Base-by-base conservation (phyloP, 2,888 invertebrate species). In the Drosophila conformis region DNA sequence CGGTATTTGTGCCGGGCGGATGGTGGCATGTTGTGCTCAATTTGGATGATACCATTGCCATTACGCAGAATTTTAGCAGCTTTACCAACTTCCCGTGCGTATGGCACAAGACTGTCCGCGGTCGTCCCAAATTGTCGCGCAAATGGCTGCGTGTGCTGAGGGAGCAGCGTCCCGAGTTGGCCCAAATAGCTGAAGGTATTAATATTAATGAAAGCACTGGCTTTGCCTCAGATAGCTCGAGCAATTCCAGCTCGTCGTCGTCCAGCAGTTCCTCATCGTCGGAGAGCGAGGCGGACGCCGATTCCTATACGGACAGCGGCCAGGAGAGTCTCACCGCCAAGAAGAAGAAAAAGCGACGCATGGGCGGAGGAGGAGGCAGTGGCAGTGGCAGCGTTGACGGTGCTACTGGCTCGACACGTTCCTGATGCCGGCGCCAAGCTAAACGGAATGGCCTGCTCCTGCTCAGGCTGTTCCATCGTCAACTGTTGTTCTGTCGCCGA, bases 21-120 rank as follows among this genome's bases (percentile, higher is more conserved):
- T 99, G 99, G 99, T 99, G 99, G 99, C 99, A 99, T 93, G 99
- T 99, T 27, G 99, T 99, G 18, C 94, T 99, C 36, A 99, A 99
- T 93, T 94, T 99, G 73, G 99, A 99, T 90, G 96, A 97, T 76
- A 99, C 99, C 0, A 96, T 99, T 54, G 99, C 99, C 15, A 97
- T 99, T 21, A 99, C 99, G 0, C 99, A 99, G 92, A 99, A 99
- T 94, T 99, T 99, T 93, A 97, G 97, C 92, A 98, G 99, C 83
- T 95, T 96, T 73, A 98, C 98, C 1, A 99, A 99, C 94, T 99
- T 99, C 92, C 98, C 99, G 0, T 95, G 99, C 18, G 99, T 99
- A 1, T 99, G 99, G 99, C 99, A 99, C 93, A 99, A 99, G 94
- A 99, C 99, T 10, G 97, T 98, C 4, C 95, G 98, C 49, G 99